Percentiles rank a stretch among this genome's conserved stretches.
phyloP scores from a whole-genome alignment of 2,113 vertebrate genomes.

The Malurus melanocephalus region DNA sequence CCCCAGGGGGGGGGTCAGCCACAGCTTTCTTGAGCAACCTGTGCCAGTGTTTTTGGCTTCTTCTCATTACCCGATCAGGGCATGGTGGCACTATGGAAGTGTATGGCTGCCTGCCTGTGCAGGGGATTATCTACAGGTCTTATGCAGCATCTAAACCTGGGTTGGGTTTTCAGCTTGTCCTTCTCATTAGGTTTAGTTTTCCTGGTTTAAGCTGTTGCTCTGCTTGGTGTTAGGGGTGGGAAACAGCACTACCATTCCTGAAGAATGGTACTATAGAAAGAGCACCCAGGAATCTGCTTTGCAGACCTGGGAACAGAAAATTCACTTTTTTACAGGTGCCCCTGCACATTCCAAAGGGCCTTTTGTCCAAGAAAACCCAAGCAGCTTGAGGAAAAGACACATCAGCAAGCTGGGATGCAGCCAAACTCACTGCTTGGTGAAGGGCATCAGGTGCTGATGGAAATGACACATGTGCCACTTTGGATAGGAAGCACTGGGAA shows the following conservation, averaged over 20 bases:
- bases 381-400: background rate
- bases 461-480: background rate
- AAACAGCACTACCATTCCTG: background rate
- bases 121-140: background rate
- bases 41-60: background rate
- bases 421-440: background rate
- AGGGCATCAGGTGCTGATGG: background rate
- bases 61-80: background rate
- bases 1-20: background rate
- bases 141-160: fast-evolving
- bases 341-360: background rate
- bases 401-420: background rate
- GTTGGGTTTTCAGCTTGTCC: background rate
- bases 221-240: background rate
- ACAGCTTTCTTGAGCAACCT: background rate
- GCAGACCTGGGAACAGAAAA: background rate
- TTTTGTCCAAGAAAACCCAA: background rate
- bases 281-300: background rate
- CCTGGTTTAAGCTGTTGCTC: background rate
- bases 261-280: background rate
- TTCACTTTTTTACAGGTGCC: background rate
- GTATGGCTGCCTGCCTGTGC: background rate
- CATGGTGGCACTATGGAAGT: fast-evolving
- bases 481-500: background rate
- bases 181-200: background rate